Evolutionary conservation across 2,113 vertebrate genomes (phyloP).

Genomic region (Circaetus cinerascens): DNA sequence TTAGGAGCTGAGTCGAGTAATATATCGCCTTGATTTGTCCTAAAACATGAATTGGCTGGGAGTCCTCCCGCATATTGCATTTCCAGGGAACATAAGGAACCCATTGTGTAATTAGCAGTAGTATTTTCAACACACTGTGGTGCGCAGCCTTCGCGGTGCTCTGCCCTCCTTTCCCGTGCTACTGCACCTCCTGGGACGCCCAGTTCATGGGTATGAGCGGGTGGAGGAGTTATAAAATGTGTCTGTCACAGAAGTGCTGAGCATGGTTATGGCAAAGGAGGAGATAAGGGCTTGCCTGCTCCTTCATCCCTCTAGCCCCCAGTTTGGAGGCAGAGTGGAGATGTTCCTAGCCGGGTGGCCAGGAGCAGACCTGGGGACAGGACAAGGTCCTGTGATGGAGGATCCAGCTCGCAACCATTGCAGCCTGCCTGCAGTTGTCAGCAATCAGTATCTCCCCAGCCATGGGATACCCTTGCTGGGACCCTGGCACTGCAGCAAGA

Average conservation of each 20-base stretch:
- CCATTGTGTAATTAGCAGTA: slow-evolving; percentile 54
- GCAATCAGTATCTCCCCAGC: neutral
- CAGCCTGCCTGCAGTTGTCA: neutral
- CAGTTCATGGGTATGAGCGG: neutral
- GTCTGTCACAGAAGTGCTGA: neutral
- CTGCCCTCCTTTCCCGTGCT: neutral
- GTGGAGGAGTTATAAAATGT: neutral
- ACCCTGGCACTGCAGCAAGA: neutral
- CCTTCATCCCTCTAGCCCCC: neutral
- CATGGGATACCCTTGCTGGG: fast-evolving
- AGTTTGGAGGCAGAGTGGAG: fast-evolving
- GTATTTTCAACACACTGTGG: neutral
- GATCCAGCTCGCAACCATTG: neutral
- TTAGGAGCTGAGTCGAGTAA: slow-evolving; percentile 51
- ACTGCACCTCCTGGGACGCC: neutral
- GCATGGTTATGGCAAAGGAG: neutral
- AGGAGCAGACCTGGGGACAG: neutral
- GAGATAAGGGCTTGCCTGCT: neutral
- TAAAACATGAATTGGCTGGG: slow-evolving; percentile 43
- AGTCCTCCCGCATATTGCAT: neutral
- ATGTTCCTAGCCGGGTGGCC: neutral
- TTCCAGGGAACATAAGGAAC: slow-evolving; percentile 61
- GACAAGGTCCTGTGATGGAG: neutral
- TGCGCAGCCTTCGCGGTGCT: neutral
- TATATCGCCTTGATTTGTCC: slow-evolving; percentile 37